Evolutionary conservation across 2,797 vertebrate species (phyloP).

Genomic region (Ficedula albicollis): DNA sequence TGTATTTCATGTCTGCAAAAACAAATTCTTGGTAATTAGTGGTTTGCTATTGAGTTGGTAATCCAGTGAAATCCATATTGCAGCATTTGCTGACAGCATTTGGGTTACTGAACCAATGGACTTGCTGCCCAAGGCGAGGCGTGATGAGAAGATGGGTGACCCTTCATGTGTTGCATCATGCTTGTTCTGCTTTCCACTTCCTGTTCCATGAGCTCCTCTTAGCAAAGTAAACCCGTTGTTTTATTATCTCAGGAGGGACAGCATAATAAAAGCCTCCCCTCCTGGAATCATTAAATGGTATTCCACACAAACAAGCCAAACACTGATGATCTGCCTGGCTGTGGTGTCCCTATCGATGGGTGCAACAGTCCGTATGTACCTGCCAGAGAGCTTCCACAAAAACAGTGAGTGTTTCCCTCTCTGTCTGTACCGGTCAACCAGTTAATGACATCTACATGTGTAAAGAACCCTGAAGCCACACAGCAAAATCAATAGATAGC

Average conservation of each 20-base stretch:
- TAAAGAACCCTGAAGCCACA: slow-evolving; percentile 25
- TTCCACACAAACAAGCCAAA: neutral
- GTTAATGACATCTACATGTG: slow-evolving; percentile 21
- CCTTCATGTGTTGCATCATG: neutral
- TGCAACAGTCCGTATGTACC: neutral
- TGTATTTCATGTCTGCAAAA: neutral
- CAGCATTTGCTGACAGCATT: neutral
- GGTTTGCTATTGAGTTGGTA: neutral
- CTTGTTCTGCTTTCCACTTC: neutral
- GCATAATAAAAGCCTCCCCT: neutral
- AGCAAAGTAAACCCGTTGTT: neutral
- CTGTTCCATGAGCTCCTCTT: neutral
- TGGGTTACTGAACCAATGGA: neutral
- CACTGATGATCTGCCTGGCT: neutral
- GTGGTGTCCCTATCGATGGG: neutral
- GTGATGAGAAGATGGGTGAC: neutral
- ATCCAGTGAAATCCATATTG: slow-evolving; percentile 15
- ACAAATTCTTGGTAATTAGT: slow-evolving; percentile 47
- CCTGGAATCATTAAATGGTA: neutral
- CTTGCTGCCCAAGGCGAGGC: neutral
- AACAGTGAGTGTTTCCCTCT: neutral
- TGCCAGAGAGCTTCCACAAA: neutral
- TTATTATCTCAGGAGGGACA: neutral
- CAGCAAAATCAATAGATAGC: slow-evolving; percentile 51
- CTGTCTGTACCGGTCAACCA: neutral